A percentile compares a stretch with the other conserved stretches of the same genome.
Conservation (phyloP, 37 sponge, comb jelly and placozoan genomes). For the Beroe ovata region DNA sequence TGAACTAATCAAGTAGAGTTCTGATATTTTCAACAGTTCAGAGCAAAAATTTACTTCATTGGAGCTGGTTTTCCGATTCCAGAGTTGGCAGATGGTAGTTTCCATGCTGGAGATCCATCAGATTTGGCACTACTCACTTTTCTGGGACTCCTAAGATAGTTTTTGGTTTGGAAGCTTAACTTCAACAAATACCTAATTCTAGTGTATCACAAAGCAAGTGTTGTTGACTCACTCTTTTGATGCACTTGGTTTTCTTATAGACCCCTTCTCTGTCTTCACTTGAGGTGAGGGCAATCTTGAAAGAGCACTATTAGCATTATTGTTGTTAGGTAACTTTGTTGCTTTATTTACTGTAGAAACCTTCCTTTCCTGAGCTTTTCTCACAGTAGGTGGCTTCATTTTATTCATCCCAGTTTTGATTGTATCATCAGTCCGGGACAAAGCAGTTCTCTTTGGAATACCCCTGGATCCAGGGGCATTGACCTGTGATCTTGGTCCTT, state of each 20-base stretch:
- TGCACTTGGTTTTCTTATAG: not conserved
- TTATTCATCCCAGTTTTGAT: conserved; percentile 28
- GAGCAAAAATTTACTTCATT: not conserved
- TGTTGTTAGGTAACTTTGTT: not conserved
- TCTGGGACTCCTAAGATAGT: conserved; percentile 16
- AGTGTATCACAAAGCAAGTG: too few species aligned
- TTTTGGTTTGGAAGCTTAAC: too few species aligned
- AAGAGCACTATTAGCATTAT: too few species aligned
- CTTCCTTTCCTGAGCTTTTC: not conserved
- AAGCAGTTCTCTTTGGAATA: not conserved
- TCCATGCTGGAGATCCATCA: not conserved
- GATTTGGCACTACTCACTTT: not conserved
- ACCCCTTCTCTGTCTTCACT: not conserved
- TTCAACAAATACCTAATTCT: too few species aligned
- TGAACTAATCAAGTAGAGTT: too few species aligned
- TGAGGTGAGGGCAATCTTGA: not conserved
- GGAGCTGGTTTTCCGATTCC: not conserved
- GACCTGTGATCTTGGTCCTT: not conserved
- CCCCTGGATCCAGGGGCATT: not conserved
- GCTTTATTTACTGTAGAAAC: not conserved
- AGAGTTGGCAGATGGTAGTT: not conserved
- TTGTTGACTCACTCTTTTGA: not conserved
- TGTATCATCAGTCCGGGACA: not conserved
- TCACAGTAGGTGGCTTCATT: not conserved
- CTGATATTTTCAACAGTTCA: too few species aligned